phyloP scores from a whole-genome alignment of 1,140 invertebrate species.

The Eupristina koningsbergeri region DNA sequence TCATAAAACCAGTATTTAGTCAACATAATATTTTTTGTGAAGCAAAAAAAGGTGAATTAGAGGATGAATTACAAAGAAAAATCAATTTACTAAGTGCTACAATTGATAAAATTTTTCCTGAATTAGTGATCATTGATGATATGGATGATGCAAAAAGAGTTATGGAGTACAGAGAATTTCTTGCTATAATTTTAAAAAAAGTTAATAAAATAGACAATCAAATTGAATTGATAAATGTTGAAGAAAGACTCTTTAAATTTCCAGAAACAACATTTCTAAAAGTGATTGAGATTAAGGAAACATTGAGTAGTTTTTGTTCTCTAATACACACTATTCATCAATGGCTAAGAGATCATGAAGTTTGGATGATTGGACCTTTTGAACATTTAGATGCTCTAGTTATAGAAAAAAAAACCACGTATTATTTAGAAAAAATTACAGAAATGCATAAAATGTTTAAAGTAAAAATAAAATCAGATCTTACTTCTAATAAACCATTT shows the following conservation, averaged over 20 bases:
- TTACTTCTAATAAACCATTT: slow-evolving; percentile 67
- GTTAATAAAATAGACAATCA: slow-evolving; percentile 74
- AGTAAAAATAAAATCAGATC: slow-evolving; percentile 75
- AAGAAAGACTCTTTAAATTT: slow-evolving; percentile 81
- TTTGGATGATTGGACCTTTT: slow-evolving; percentile 82
- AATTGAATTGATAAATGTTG: slow-evolving; percentile 78
- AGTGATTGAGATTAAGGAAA: slow-evolving; percentile 74
- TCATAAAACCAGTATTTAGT: slow-evolving; percentile 72
- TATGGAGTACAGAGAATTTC: slow-evolving; percentile 70
- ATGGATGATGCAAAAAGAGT: slow-evolving; percentile 70
- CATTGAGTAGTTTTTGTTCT: slow-evolving; percentile 67
- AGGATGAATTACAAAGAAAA: slow-evolving; percentile 75
- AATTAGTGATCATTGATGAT: slow-evolving; percentile 69
- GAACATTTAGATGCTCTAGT: slow-evolving; percentile 75
- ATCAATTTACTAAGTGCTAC: slow-evolving; percentile 75
- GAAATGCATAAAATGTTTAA: slow-evolving; percentile 78
- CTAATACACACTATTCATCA: slow-evolving; percentile 72
- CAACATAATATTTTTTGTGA: slow-evolving; percentile 75
- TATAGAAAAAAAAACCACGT: slow-evolving; percentile 72
- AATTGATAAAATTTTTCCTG: slow-evolving; percentile 75
- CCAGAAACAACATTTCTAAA: slow-evolving; percentile 78
- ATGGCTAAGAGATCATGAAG: slow-evolving; percentile 78
- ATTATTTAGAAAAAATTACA: slow-evolving; percentile 71
- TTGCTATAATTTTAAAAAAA: slow-evolving; percentile 75
- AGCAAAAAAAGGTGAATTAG: slow-evolving; percentile 77